phyloP scores from a whole-genome alignment of 2,797 vertebrate species.

The Catamblyrhynchus diadema region DNA sequence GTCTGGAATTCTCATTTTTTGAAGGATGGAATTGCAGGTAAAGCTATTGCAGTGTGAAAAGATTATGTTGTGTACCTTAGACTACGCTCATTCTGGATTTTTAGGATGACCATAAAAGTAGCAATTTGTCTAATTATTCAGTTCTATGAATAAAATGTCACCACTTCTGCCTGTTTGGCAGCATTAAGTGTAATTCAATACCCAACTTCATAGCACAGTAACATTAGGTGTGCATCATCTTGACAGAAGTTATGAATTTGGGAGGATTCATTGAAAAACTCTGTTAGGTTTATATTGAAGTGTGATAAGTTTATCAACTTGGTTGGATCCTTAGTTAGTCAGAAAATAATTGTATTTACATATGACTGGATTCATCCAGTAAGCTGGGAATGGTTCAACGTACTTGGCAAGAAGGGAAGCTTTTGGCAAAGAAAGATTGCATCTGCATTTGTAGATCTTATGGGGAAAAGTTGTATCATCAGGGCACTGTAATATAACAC shows the following conservation, averaged over 20 bases:
- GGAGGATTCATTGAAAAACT: not conserved
- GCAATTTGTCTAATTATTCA: not conserved
- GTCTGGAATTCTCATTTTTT: not conserved
- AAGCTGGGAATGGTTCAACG: not conserved
- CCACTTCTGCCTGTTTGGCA: not conserved
- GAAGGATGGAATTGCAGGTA: not conserved
- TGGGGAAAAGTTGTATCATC: slow-evolving; percentile 25
- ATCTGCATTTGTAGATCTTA: slow-evolving; percentile 24
- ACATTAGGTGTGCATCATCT: not conserved
- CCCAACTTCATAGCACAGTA: not conserved
- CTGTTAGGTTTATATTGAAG: not conserved
- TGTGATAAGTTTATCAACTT: not conserved
- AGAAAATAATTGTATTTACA: not conserved
- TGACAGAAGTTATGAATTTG: not conserved
- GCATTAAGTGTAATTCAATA: not conserved
- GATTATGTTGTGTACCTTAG: not conserved
- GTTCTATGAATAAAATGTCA: not conserved
- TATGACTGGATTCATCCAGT: not conserved
- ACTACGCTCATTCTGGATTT: not conserved
- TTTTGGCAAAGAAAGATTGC: not conserved
- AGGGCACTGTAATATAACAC: not conserved
- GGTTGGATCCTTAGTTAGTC: not conserved
- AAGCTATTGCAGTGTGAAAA: not conserved
- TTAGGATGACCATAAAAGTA: not conserved
- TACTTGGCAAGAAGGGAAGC: not conserved